Conservation (phyloP, 2,888 invertebrate genomes). For the Protonemura montana region DNA sequence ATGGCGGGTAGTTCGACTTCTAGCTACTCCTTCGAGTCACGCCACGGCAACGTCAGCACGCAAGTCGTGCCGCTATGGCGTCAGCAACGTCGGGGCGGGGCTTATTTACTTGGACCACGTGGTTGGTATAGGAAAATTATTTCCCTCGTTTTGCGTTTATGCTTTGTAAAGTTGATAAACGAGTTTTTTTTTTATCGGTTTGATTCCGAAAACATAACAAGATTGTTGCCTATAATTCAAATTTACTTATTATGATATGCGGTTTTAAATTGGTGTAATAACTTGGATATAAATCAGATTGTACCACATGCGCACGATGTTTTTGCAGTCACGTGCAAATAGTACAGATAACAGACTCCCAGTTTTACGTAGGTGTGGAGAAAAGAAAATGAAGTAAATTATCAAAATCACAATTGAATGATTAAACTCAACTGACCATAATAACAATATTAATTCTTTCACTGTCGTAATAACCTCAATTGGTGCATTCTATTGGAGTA, state of each 20-base stretch:
- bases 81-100: slow-evolving; percentile 25
- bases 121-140: neutral
- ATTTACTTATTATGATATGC: too few species aligned
- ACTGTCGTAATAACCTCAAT: neutral
- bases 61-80: neutral
- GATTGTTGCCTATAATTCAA: too few species aligned
- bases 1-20: neutral
- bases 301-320: too few species aligned
- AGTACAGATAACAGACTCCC: too few species aligned
- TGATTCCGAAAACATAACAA: too few species aligned
- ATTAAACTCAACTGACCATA: neutral
- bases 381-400: too few species aligned
- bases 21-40: slow-evolving; percentile 1
- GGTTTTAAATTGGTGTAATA: too few species aligned
- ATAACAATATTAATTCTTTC: neutral
- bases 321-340: too few species aligned
- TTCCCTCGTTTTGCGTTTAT: neutral
- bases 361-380: too few species aligned
- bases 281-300: too few species aligned
- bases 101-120: slow-evolving; percentile 33
- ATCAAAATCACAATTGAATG: neutral
- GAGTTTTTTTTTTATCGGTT: too few species aligned
- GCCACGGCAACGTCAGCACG: neutral
- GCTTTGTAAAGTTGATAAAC: neutral
- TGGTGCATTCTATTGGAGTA: neutral